Base-by-base conservation (phyloP, 2,888 invertebrate species). In the Heteromyza rotundicornis region DNA sequence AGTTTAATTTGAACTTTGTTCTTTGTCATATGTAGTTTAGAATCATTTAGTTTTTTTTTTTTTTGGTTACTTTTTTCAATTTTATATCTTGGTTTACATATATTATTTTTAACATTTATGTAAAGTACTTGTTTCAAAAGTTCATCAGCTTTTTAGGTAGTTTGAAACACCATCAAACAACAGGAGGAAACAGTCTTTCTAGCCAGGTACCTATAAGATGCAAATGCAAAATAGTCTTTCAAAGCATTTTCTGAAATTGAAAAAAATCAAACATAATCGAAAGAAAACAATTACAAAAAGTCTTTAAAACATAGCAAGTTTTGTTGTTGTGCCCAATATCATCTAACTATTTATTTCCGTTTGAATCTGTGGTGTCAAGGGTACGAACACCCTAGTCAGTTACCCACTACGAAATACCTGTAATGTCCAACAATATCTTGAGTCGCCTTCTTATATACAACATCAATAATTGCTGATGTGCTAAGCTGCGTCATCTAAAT, bases 181-280 rank as follows among this genome's bases (percentile, higher is more conserved):
- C 82, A 81, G 75, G 81, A 82, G 78, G 81, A 82, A 79, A 83
- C 84, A 82, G 82, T 82, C 84, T 82, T 82, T 82, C 84, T 79
- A 80, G 80, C 82, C 82, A 82, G 82, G 84, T 82, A 82, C 82
- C 82, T 82, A 68, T 65, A 67, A 66, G 63, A 64, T 58, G 61
- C 60, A 66, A 58, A 75, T 68, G 64, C 69, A 68, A 67, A 68
- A 59, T 19, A 62, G 50, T 63, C 60, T 62, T 65, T 68, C 55
- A 56, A 65, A 64, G 63, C 52, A 64, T 65, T 66, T 70, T 66
- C 57, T 64, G 56, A 57, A 64, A 70, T 55, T 23, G 57, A 55
- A 36, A 57, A 59, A 10, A 36, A 52, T 22, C 52, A 22, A 3
- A 27, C 10, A 7, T 27, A 10, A 27, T 27, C 2, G 5, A 27